Base-by-base conservation (phyloP, 2,888 invertebrate species). In the Maniola hyperantus region DNA sequence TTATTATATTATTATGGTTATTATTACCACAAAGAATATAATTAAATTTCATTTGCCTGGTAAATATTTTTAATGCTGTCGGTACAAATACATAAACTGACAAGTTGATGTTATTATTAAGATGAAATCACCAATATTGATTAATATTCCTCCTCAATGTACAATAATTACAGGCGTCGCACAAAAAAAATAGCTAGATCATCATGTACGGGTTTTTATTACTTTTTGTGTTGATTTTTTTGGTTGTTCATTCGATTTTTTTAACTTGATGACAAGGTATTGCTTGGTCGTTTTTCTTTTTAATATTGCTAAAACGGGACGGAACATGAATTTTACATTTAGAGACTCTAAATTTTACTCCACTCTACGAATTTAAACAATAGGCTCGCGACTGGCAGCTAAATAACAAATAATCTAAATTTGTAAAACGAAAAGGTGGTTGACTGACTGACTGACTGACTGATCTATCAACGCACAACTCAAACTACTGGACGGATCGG, bases 91-190 rank as follows among this genome's bases (percentile, higher is more conserved):
- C 34, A 50, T 62, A 48, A 58, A 36, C 33, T 15, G 42, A 63
- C 26, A 59, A 18, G 10, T 64, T 57, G 48, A 71, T 69, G 63
- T 58, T 65, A 53, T 69, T 67, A 67, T 67, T 67, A 64, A 64
- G 63, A 69, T 66, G 60, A 60, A 61, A 61, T 58, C 64, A 20
- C 51, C 51, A 50, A 33, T 51, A 36, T 42, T 58, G 51, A 62
- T 66, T 58, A 58, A 62, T 66, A 58, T 48, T 13, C 57, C 57
- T 34, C 53, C 58, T 36, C 54, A 11, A 58, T 61, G 59, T 61
- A 36, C 20, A 33, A 50, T 66, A 57, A 66, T 62, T 62, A 66
- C 34, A 46, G 34, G 48, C 46, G 53, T 39, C 55, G 13, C 6
- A 20, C 51, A 66, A 55, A 55, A 57, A 39, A 50, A 20, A 13